Percentiles rank a stretch among this genome's conserved stretches.
phyloP scores from a whole-genome alignment of 2,113 vertebrate species.

The Tretioscincus oriximinensis region DNA sequence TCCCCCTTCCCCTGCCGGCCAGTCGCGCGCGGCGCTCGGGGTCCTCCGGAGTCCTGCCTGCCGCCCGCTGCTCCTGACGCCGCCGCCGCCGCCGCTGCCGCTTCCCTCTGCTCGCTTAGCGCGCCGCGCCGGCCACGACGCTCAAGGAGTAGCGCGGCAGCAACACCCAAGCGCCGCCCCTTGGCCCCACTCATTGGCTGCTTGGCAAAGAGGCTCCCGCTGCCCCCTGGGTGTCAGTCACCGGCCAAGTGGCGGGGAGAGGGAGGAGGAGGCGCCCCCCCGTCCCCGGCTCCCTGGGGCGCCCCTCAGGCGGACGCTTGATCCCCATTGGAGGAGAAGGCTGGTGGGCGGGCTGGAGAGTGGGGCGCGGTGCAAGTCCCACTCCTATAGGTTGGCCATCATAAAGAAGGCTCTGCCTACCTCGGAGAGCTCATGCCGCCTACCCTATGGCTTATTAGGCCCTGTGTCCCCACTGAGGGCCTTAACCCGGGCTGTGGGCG shows the following conservation, averaged over 20 bases:
- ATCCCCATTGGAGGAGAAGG: too few relatives aligned
- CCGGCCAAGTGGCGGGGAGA: not conserved
- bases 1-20: slow-evolving; percentile 29
- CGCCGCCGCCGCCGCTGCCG: slow-evolving; percentile 7
- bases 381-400: too few relatives aligned
- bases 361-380: too few relatives aligned
- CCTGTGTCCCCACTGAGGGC: too few relatives aligned
- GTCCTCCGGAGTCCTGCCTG: slow-evolving; percentile 1
- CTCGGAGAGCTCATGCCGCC: too few relatives aligned
- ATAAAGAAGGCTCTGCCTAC: too few relatives aligned
- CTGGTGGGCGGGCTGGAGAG: too few relatives aligned
- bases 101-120: not conserved
- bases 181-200: slow-evolving; percentile 15
- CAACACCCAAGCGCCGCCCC: slow-evolving; percentile 58
- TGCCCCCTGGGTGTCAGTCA: slow-evolving; percentile 20
- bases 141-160: slow-evolving; percentile 61
- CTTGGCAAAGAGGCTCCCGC: not conserved
- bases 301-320: not conserved
- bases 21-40: not conserved
- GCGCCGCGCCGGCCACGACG: slow-evolving; percentile 29
- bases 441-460: too few relatives aligned
- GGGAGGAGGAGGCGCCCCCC: not conserved
- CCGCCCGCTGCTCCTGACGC: too few relatives aligned
- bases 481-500: too few relatives aligned
- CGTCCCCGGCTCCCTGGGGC: not conserved